phyloP scores from a whole-genome alignment of 2,888 invertebrate genomes.

The Cerastis leucographa region DNA sequence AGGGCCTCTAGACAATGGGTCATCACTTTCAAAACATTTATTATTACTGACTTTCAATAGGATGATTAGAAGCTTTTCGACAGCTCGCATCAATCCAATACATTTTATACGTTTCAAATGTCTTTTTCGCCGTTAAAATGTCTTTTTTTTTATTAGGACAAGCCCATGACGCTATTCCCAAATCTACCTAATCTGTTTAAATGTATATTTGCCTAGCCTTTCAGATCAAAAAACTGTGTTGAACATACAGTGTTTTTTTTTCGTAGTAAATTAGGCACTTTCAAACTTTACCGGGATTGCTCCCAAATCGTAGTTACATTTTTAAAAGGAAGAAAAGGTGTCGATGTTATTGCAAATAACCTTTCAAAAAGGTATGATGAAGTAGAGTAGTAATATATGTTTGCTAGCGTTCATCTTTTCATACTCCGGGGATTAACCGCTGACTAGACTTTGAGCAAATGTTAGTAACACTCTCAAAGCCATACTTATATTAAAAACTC shows the following conservation, averaged over 20 bases:
- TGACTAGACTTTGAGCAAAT: background rate
- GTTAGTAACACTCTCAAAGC: background rate
- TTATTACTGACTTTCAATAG: background rate
- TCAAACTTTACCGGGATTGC: background rate
- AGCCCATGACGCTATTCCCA: too few species aligned
- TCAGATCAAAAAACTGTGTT: background rate
- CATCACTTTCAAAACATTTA: background rate
- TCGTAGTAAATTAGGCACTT: background rate
- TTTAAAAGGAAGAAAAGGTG: background rate
- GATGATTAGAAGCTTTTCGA: background rate
- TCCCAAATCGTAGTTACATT: background rate
- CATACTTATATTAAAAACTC: background rate
- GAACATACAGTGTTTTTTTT: background rate
- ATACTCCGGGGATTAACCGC: background rate
- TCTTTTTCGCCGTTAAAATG: background rate
- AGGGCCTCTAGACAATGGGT: background rate
- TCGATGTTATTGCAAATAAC: background rate
- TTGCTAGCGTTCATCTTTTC: background rate
- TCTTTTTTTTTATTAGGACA: too few species aligned
- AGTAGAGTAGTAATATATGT: background rate
- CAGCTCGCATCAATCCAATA: background rate
- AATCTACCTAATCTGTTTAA: background rate
- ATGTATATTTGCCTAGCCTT: rapidly evolving
- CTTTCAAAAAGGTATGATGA: background rate
- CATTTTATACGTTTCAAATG: background rate